phyloP scores from a whole-genome alignment of 2,797 vertebrate genomes.

The Potorous gilbertii region DNA sequence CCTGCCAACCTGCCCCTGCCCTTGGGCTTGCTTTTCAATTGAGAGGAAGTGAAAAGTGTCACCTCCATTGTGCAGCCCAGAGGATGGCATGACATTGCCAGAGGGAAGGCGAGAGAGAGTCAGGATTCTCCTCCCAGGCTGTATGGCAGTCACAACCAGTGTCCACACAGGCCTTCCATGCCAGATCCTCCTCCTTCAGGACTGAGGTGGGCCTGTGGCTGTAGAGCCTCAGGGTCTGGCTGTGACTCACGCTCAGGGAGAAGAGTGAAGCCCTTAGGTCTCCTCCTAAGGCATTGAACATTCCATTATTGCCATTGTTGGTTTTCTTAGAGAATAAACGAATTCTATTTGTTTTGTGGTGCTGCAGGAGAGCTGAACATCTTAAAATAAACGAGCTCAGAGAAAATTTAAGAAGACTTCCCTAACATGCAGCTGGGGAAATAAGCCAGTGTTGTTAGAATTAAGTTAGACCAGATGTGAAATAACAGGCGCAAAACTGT shows the following conservation, averaged over 20 bases:
- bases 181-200: accelerated
- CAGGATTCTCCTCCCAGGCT: background rate
- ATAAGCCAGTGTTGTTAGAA: constrained; percentile 78
- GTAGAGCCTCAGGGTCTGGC: accelerated
- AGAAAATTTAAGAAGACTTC: constrained; percentile 66
- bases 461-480: constrained; percentile 75
- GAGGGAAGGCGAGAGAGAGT: background rate
- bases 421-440: constrained; percentile 74
- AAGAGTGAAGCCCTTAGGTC: constrained; percentile 55
- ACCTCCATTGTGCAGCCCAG: background rate
- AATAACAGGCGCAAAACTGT: constrained; percentile 65
- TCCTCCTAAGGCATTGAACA: constrained; percentile 57
- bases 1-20: background rate
- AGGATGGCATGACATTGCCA: background rate
- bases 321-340: constrained; percentile 50
- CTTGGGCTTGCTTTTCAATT: background rate
- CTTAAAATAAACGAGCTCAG: constrained; percentile 81
- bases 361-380: constrained; percentile 68
- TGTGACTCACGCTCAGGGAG: background rate
- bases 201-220: accelerated
- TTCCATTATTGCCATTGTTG: constrained; percentile 33
- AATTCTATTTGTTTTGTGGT: constrained; percentile 66
- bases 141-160: background rate
- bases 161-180: accelerated
- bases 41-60: background rate